These are phyloP conservation scores for Tortricodes alternella DNA, from an alignment of 2,888 invertebrate genomes.

Conservation along the genomic window DNA sequence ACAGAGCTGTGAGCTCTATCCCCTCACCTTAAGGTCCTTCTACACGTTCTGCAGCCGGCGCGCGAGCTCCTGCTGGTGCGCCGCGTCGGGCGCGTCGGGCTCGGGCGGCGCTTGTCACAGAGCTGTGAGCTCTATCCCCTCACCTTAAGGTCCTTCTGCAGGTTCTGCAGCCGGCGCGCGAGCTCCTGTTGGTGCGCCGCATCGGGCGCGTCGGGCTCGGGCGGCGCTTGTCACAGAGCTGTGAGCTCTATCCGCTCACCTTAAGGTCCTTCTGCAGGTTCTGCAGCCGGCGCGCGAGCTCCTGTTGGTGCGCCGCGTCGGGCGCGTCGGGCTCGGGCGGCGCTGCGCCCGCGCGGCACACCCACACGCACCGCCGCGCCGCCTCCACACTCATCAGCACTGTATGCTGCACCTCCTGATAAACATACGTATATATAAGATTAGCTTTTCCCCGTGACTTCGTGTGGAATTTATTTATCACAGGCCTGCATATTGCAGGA, in stretches of 20 bases:
- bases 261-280: conserved; percentile 88
- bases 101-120: no score
- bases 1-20: no score
- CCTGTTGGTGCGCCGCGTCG: conserved; percentile 82
- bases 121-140: not conserved
- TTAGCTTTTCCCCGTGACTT: no score
- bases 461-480: no score
- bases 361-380: conserved; percentile 91
- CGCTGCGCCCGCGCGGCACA: conserved; percentile 85
- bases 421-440: no score
- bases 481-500: no score
- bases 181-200: no score
- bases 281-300: conserved; percentile 86
- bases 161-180: no score
- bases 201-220: no score
- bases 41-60: conserved; percentile 70
- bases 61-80: no score
- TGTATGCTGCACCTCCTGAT: conserved; percentile 90
- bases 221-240: no score
- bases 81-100: no score
- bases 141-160: not conserved
- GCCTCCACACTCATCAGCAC: conserved; percentile 91
- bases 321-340: conserved; percentile 66
- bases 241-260: conserved; percentile 57
- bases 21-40: conserved; percentile 86